These are phyloP conservation scores for Eremobia ochroleuca DNA, from an alignment of 2,888 invertebrate genomes.

Conservation along the genomic window DNA sequence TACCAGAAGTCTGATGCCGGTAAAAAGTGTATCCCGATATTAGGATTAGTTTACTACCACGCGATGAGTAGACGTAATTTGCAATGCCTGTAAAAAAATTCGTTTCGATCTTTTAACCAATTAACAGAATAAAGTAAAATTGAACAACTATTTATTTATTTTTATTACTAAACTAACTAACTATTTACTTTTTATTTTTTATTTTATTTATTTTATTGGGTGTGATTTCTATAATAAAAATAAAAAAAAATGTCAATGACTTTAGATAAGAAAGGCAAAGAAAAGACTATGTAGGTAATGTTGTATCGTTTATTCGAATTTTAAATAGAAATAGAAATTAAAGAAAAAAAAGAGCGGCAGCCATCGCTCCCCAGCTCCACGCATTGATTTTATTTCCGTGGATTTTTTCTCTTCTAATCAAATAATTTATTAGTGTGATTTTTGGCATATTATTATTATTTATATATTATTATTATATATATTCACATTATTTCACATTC, in stretches of 20 bases:
- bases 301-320: background rate
- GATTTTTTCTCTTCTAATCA: no score
- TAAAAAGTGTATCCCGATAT: conserved; percentile 45
- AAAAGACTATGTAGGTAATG: background rate
- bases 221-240: no score
- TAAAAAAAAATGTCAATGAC: no score
- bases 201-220: no score
- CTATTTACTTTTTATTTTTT: no score
- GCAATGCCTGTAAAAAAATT: conserved; percentile 16
- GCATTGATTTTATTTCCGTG: background rate
- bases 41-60: conserved; percentile 34
- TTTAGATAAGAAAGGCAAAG: background rate
- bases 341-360: background rate
- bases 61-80: conserved; percentile 32
- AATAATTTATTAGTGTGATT: background rate
- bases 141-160: background rate
- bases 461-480: no score
- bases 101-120: no score
- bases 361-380: background rate
- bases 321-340: background rate
- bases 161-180: no score
- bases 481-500: background rate
- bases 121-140: background rate
- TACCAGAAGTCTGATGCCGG: conserved; percentile 1
- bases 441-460: no score